Conservation (phyloP, 2,888 invertebrate species). For the Thecocarcelia acutangulata region DNA sequence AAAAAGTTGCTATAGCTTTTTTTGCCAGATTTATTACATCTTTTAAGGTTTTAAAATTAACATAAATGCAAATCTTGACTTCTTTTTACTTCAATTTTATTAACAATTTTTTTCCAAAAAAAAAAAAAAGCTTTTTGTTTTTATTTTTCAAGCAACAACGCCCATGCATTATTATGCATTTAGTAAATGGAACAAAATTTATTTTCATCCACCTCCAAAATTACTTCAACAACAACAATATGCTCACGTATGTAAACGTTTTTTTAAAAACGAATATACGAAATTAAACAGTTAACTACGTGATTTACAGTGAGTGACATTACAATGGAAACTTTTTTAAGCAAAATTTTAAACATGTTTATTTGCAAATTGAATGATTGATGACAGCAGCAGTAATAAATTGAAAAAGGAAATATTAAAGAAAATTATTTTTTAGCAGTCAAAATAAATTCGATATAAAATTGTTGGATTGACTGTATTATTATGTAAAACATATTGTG, state of each 20-base stretch:
- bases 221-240: not conserved
- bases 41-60: not conserved
- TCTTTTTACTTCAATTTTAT: conserved; percentile 16
- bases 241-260: too few relatives aligned
- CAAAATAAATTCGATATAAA: not conserved
- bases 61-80: conserved; percentile 33
- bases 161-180: conserved; percentile 55
- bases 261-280: conserved; percentile 7
- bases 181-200: conserved; percentile 28
- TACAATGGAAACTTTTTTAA: conserved; percentile 30
- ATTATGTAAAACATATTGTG: too few relatives aligned
- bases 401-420: not conserved
- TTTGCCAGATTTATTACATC: not conserved
- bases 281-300: conserved; percentile 20
- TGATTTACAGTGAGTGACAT: conserved; percentile 50
- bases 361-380: conserved; percentile 44
- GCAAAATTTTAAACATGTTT: conserved; percentile 10
- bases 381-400: conserved; percentile 17
- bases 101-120: conserved; percentile 1
- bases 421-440: not conserved
- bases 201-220: conserved; percentile 36
- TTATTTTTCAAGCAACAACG: conserved; percentile 17
- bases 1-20: not conserved
- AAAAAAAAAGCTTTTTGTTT: not conserved
- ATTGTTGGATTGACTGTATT: not conserved